These are phyloP conservation scores for Falco concolor DNA, from an alignment of 2,797 vertebrate genomes.

Conservation along the genomic window DNA sequence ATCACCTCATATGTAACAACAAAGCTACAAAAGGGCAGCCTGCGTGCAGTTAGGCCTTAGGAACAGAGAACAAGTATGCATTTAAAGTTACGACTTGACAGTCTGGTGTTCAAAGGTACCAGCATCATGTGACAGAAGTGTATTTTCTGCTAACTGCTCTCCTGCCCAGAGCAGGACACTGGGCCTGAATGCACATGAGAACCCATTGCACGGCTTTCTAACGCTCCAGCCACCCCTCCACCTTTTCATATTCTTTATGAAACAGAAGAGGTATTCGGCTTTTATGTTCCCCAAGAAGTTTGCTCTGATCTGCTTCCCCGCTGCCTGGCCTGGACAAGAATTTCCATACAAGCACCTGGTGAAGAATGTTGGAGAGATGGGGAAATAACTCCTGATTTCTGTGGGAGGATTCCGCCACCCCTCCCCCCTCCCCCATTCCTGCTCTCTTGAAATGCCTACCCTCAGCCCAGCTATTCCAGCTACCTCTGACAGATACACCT, in stretches of 20 bases:
- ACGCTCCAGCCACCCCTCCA: background rate
- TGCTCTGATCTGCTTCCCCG: background rate
- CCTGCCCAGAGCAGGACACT: background rate
- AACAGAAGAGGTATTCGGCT: background rate
- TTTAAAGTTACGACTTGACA: background rate
- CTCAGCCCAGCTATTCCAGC: too few species aligned
- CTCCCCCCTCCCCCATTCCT: background rate
- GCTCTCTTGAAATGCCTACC: background rate
- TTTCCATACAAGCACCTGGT: too few species aligned
- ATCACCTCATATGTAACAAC: background rate
- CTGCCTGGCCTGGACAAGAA: background rate
- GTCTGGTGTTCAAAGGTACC: background rate
- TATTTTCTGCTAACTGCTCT: background rate
- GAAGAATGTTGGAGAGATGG: background rate
- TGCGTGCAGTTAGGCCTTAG: background rate
- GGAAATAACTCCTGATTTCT: background rate
- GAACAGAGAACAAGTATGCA: background rate
- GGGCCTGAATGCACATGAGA: background rate
- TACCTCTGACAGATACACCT: too few species aligned
- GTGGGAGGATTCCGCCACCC: background rate
- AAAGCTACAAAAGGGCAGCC: background rate
- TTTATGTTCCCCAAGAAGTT: background rate
- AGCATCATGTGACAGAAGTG: accelerated
- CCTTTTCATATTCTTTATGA: background rate
- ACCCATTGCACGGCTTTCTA: accelerated